phyloP scores from a whole-genome alignment of 2,113 vertebrate genomes.

The Girardinichthys multiradiatus region DNA sequence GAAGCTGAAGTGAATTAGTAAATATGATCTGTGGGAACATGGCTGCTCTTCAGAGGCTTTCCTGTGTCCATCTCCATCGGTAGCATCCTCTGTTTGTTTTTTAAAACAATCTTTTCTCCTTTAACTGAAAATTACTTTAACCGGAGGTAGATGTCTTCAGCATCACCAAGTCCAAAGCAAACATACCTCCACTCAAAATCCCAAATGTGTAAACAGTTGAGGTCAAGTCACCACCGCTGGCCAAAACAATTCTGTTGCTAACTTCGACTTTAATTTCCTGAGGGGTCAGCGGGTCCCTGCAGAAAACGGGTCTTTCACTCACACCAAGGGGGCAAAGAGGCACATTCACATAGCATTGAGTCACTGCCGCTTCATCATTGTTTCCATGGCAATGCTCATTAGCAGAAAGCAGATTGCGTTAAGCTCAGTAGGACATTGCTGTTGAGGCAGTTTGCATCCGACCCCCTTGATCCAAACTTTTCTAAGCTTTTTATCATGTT shows the following conservation, averaged over 20 bases:
- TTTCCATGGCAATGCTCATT: conserved; percentile 67
- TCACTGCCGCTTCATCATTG: conserved; percentile 40
- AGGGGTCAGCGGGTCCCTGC: conserved; percentile 51
- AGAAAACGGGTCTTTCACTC: conserved; percentile 53
- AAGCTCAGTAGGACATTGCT: conserved; percentile 37
- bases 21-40: not conserved
- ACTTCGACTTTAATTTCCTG: conserved; percentile 69
- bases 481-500: no score
- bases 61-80: not conserved
- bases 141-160: conserved; percentile 30
- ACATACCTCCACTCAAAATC: conserved; percentile 34
- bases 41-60: not conserved
- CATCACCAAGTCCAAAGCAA: conserved; percentile 43
- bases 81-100: not conserved
- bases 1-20: no score
- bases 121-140: conserved; percentile 11
- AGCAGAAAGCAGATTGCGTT: conserved; percentile 37
- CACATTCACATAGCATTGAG: conserved; percentile 48
- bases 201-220: conserved; percentile 14
- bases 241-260: conserved; percentile 49
- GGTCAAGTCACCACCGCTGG: conserved; percentile 39
- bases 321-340: conserved; percentile 58
- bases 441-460: conserved; percentile 42
- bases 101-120: not conserved
- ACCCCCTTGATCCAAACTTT: conserved; percentile 40